These are phyloP conservation scores for Enteromius radiatus DNA, from an alignment of 2,797 vertebrate species.

Conservation along the genomic window DNA sequence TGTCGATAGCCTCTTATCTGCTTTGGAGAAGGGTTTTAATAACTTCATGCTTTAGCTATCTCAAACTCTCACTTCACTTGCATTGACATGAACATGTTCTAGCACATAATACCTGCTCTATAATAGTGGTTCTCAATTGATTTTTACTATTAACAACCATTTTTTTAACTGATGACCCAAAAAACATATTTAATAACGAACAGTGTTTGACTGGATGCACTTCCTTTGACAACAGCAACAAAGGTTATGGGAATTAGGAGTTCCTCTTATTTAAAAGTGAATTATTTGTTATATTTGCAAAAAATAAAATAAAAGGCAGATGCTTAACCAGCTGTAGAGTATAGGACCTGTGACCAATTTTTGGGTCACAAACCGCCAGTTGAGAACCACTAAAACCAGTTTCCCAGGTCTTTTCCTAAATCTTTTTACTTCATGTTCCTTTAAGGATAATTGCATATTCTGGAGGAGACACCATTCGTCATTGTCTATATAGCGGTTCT, in stretches of 20 bases:
- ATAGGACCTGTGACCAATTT: not conserved
- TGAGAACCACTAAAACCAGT: not conserved
- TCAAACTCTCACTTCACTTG: not conserved
- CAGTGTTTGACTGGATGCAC: not conserved
- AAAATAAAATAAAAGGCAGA: not conserved
- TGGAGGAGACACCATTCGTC: constrained; percentile 59
- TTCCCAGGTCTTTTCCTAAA: not conserved
- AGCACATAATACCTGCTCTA: not conserved
- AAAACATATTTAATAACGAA: not conserved
- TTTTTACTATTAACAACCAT: not conserved
- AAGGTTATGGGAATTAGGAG: not conserved
- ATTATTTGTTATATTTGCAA: not conserved
- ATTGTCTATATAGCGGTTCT: constrained; percentile 40
- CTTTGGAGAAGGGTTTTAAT: constrained; percentile 13
- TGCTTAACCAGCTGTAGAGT: not conserved
- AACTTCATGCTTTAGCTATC: not conserved
- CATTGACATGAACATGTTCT: not conserved
- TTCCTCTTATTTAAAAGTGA: constrained; percentile 3
- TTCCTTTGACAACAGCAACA: not conserved
- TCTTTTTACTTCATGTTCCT: constrained; percentile 7
- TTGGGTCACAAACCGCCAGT: not conserved
- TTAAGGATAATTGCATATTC: constrained; percentile 69
- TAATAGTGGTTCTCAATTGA: not conserved
- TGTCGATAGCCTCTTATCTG: constrained; percentile 1
- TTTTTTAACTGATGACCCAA: not conserved